phyloP scores from a whole-genome alignment of 2,888 invertebrate genomes.

The Microctonus aethiopoides region DNA sequence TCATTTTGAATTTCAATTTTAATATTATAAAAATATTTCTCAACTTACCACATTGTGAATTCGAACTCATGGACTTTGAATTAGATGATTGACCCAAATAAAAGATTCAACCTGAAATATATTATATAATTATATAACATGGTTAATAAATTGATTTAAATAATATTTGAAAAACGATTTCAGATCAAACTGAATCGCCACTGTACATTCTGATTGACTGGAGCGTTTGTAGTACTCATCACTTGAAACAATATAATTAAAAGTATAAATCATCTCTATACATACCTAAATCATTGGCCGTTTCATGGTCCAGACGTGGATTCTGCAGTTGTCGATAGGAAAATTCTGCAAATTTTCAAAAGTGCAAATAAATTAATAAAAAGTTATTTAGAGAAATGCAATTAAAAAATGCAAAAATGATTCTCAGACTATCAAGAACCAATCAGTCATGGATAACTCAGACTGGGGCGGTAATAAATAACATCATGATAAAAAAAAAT shows the following conservation, averaged over 20 bases:
- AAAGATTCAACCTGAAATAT: neutral
- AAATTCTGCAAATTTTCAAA: too few relatives aligned
- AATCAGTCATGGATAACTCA: neutral
- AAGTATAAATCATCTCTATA: neutral
- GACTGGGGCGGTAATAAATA: neutral
- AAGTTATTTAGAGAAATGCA: neutral
- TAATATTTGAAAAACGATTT: constrained; percentile 6
- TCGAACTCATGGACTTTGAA: too few relatives aligned
- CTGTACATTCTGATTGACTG: constrained; percentile 57
- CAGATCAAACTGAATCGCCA: constrained; percentile 51
- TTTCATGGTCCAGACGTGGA: neutral
- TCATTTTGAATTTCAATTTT: constrained; percentile 43
- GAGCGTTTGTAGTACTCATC: constrained; percentile 52
- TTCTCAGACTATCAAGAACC: neutral
- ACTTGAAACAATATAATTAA: constrained; percentile 30
- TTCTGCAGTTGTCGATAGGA: neutral
- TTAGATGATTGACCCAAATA: too few relatives aligned
- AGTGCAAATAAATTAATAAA: too few relatives aligned
- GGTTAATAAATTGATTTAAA: neutral
- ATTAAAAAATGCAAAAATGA: neutral
- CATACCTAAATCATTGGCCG: neutral
- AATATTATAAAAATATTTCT: neutral
- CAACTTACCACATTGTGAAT: neutral
- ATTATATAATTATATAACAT: neutral
- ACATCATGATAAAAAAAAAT: neutral